Evolutionary conservation across 2,113 vertebrate species (phyloP).

Genomic region (Bufo bufo): DNA sequence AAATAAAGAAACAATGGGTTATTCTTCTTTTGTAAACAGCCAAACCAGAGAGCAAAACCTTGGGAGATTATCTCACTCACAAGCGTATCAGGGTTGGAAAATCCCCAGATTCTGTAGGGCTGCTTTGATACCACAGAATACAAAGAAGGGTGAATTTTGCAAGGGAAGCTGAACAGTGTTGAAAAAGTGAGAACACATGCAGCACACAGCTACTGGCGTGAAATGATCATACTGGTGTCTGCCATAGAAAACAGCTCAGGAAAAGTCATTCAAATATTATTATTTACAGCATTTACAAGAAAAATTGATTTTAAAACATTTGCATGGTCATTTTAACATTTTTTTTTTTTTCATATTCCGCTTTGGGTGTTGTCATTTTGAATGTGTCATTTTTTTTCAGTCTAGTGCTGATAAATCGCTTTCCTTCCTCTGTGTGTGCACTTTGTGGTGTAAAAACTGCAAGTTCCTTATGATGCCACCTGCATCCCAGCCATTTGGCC

Average conservation of each 20-base stretch:
- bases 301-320: not conserved
- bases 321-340: not conserved
- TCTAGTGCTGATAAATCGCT: not conserved
- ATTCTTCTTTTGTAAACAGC: conserved; percentile 55
- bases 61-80: conserved; percentile 55
- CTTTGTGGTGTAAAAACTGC: conserved; percentile 12
- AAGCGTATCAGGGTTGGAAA: conserved; percentile 49
- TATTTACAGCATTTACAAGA: not conserved
- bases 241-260: not conserved
- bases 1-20: conserved; percentile 53
- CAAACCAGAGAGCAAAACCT: conserved; percentile 47
- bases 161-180: conserved; percentile 26
- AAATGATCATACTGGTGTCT: conserved; percentile 5
- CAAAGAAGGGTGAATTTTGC: conserved; percentile 42
- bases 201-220: not conserved
- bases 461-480: conserved; percentile 33
- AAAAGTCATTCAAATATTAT: not conserved
- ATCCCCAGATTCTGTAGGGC: conserved; percentile 41
- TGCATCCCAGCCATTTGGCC: conserved; percentile 50
- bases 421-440: conserved; percentile 19
- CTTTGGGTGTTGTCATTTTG: not conserved
- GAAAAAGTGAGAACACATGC: conserved; percentile 27
- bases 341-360: not conserved
- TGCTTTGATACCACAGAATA: conserved; percentile 34
- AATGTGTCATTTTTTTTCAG: not conserved